A percentile compares a stretch with the other conserved stretches of the same genome.
phyloP scores from a whole-genome alignment of 2,113 vertebrate species.

The Macquaria ambigua region DNA sequence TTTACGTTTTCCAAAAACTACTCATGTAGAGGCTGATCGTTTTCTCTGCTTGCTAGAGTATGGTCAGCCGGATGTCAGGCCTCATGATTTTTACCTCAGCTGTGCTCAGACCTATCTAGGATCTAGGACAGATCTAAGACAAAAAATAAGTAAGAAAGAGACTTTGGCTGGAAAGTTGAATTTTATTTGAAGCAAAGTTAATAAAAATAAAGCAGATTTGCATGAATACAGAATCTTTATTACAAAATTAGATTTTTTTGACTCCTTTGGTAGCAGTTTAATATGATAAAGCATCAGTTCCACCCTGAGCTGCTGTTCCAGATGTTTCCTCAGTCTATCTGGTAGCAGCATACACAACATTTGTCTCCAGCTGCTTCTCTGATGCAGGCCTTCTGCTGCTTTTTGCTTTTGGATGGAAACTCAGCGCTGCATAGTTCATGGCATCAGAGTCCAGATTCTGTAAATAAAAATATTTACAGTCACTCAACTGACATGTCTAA shows the following conservation, averaged over 20 bases:
- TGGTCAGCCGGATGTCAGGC: too few relatives aligned
- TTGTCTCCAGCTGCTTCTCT: not conserved
- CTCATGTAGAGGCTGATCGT: too few relatives aligned
- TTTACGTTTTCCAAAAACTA: too few relatives aligned
- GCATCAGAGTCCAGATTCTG: not conserved
- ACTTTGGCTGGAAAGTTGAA: too few relatives aligned
- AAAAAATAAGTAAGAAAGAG: not conserved
- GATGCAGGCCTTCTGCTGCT: not conserved
- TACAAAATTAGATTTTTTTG: not conserved
- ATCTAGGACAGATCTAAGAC: not conserved
- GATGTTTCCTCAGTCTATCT: constrained; percentile 10
- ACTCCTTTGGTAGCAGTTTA: too few relatives aligned
- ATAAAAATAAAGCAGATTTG: too few relatives aligned
- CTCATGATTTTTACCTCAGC: too few relatives aligned
- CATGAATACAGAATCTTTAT: not conserved
- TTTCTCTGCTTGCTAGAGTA: too few relatives aligned
- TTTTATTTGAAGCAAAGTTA: too few relatives aligned
- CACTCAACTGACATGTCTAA: too few relatives aligned
- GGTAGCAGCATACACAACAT: constrained; percentile 26
- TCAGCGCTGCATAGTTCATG: constrained; percentile 16
- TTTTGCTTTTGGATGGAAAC: not conserved
- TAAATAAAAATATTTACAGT: not conserved
- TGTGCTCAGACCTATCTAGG: too few relatives aligned
- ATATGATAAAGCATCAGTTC: too few relatives aligned
- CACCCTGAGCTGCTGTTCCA: not conserved